Percentiles rank a stretch among this genome's conserved stretches.
Evolutionary conservation across 2,888 invertebrate genomes (phyloP).

Genomic region (Drosophila differens): DNA sequence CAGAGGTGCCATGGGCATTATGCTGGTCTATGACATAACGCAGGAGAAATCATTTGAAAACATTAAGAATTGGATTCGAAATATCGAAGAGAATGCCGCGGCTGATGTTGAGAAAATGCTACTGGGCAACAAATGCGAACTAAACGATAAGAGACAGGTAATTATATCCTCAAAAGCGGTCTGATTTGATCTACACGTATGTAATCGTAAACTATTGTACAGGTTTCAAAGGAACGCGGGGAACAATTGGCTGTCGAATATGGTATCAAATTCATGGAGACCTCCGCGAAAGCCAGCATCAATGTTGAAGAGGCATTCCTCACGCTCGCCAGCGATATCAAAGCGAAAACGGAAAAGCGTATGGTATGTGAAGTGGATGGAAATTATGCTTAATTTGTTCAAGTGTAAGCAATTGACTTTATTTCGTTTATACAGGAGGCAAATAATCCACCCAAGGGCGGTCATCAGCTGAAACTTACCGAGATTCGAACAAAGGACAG

Average conservation of each 20-base stretch:
- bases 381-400: too few relatives aligned
- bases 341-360: constrained; percentile 99
- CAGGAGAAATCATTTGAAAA: constrained; percentile 99
- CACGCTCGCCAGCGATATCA: constrained; percentile 98
- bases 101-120: constrained; percentile 99
- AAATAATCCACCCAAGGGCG: constrained; percentile 94
- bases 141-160: constrained; percentile 96
- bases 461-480: constrained; percentile 91
- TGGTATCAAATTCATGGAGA: constrained; percentile 99
- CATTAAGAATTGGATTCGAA: constrained; percentile 99
- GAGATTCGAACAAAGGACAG: constrained; percentile 93
- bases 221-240: constrained; percentile 97
- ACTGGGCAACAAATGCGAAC: constrained; percentile 99
- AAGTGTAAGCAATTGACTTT: constrained; percentile 4
- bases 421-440: constrained; percentile 89
- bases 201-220: constrained; percentile 20
- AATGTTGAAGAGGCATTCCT: constrained; percentile 99
- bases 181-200: not conserved
- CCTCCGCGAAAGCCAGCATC: constrained; percentile 98
- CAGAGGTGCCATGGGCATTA: constrained; percentile 99
- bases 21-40: constrained; percentile 99
- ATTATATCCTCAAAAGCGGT: too few relatives aligned
- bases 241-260: constrained; percentile 99
- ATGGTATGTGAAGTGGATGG: constrained; percentile 88
- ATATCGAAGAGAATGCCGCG: constrained; percentile 99